Base-by-base conservation (phyloP, 2,888 invertebrate genomes). In the Spisula solida region DNA sequence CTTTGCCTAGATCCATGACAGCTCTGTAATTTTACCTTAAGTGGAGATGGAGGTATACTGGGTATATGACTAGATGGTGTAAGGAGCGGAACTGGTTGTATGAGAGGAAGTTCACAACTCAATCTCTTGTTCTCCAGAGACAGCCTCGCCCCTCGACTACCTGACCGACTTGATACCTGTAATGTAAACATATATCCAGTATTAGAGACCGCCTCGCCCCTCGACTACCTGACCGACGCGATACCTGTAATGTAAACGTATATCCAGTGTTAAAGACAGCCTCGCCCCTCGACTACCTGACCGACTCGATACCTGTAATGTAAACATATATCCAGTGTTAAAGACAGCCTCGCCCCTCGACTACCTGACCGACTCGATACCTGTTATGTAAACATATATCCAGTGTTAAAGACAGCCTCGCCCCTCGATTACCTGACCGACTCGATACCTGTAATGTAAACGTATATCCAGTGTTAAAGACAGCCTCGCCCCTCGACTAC, bases 1-100 rank as follows among this genome's bases (percentile, higher is more conserved):
- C 41, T 41, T 8, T 5, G 41, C 2, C 8, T 41, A 8, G 8
- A 41, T 41, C 41, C 2, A 41, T 41, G 41, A 41, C 41, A 41
- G 41, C 41, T 5, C 4, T 41, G 8, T 41, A 41, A 41, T 41
- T 41, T 41, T 75, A 75, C 75, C 85, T 94, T 94, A n/a, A 95
- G 89, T 2, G 96, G 96, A 0, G 96, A 96, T 0, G 95, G 95
- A 0, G 95, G 95, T 0, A 95, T 91, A 80, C 93, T 94, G 29
- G 88, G 86, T 5, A 89, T 86, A 81, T 92, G 90, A 20, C 91
- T 91, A 6, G 90, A 88, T n/a, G 92, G 92, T 25, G 93, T 92
- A 34, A 92, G 55, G 29, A 91, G 79, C 10, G 91, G 91, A 4
- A 92, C 90, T 10, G 87, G 18, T n/a, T 89, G 88, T 41, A 75